Conservation (phyloP, 1,140 invertebrate species). For the Latrodectus geometricus region DNA sequence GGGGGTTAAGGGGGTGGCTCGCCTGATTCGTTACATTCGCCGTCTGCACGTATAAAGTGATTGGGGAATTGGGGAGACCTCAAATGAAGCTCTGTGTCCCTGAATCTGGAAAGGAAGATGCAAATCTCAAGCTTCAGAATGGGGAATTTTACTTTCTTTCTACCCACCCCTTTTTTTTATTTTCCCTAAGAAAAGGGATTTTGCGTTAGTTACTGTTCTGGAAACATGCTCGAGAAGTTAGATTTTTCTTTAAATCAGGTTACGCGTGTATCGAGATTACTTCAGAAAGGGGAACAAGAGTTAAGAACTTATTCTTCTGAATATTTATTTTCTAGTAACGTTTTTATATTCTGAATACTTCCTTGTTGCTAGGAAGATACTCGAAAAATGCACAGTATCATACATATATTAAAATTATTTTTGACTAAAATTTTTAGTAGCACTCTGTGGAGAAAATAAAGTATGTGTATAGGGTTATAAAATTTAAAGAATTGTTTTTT, state of each 20-base stretch:
- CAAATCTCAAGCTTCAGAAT: constrained; percentile 1
- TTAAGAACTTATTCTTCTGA: too few species aligned
- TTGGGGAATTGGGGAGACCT: constrained; percentile 47
- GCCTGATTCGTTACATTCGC: constrained; percentile 30
- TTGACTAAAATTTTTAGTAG: too few species aligned
- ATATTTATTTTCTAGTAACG: too few species aligned
- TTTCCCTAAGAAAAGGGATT: background rate
- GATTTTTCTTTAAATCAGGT: background rate
- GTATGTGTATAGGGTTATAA: too few species aligned
- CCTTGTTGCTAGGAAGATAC: too few species aligned
- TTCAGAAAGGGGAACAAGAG: too few species aligned
- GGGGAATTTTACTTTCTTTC: background rate
- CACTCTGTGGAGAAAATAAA: too few species aligned
- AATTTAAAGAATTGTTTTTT: too few species aligned
- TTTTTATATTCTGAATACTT: too few species aligned
- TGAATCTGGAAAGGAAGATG: constrained; percentile 15
- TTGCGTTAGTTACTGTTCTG: background rate
- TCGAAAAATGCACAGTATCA: background rate
- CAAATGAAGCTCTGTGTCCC: constrained; percentile 39
- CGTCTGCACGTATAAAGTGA: constrained; percentile 43
- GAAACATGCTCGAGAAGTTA: background rate
- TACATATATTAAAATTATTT: too few species aligned
- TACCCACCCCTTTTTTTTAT: background rate
- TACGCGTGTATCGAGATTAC: background rate
- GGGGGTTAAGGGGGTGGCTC: background rate